Evolutionary conservation across 1,140 invertebrate genomes (phyloP).

Genomic region (Nymphalis io): DNA sequence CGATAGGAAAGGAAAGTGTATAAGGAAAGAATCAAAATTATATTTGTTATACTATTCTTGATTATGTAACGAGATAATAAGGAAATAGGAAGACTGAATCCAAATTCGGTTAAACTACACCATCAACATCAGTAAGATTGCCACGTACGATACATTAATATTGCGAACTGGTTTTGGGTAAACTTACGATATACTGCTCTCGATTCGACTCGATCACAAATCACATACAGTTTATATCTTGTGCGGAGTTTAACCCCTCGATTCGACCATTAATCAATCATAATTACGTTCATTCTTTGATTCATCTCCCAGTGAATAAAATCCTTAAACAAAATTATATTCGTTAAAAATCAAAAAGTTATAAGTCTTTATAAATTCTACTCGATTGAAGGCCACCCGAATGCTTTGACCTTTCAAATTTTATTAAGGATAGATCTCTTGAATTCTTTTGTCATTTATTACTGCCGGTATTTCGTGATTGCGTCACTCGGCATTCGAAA

Average conservation of each 20-base stretch:
- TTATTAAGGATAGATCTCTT: constrained; percentile 34
- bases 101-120: constrained; percentile 29
- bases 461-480: constrained; percentile 34
- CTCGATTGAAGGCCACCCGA: constrained; percentile 27
- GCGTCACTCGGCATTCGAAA: constrained; percentile 5
- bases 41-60: not conserved
- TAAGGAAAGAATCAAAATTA: no score
- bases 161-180: constrained; percentile 59
- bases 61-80: constrained; percentile 17
- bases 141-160: constrained; percentile 66
- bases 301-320: constrained; percentile 3
- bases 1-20: no score
- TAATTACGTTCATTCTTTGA: constrained; percentile 6
- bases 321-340: constrained; percentile 27
- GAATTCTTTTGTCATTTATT: constrained; percentile 38
- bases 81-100: constrained; percentile 7
- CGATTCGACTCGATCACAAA: constrained; percentile 50
- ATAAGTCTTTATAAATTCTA: constrained; percentile 30
- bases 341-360: constrained; percentile 8
- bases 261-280: constrained; percentile 26
- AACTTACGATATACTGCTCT: constrained; percentile 62
- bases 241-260: constrained; percentile 18
- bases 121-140: constrained; percentile 55
- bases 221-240: constrained; percentile 39
- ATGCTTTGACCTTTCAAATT: constrained; percentile 35